Evolutionary conservation across 1,140 invertebrate genomes (phyloP), one percentile per base, ranked within the genome.

Genomic region (Druon quercuslanigerum): DNA sequence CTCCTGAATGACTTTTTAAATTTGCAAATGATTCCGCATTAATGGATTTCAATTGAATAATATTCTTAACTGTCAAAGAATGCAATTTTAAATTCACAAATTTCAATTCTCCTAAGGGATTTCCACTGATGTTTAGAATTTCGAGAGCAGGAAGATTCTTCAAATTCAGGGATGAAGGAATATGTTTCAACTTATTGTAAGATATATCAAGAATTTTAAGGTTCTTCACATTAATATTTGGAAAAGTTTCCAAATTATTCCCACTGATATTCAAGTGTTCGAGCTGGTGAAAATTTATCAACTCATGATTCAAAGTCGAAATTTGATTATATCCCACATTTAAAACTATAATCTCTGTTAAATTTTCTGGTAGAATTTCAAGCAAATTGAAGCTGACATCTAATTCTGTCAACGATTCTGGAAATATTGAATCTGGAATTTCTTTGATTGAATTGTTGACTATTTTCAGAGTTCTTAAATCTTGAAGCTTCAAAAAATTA

Each of bases 201-300:
- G 92, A 93, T 9, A 93, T 73, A 80, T 94, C 92, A 7, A 94
- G 71, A 40, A 87, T 90, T 87, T 90, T 88, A 16, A 93, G 80
- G 12, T 76, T 76, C 4, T 80, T n/a, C 16, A 86, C 71, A 51
- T 60, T 71, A 16, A 81, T 50, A 50, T 87, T 74, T 50, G 85
- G 84, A 51, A 90, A 84, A 17, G 50, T 52, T 3, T 72, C 78
- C 54, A 90, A 80, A 8, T 17, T 71, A 77, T 91, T 91, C 51
- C 81, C 78, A 70, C 85, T 88, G 13, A 91, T 50, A 73, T 90
- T 88, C 13, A 91, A 74, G 80, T 75, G 73, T 76, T 79, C 71
- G 57, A 90, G 71, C 46, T 75, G 16, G 25, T 83, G 75, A 1
- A 75, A 71, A 20, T 57, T 79, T 46, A 78, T 77, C 73, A 66